Conservation (phyloP, 1,140 invertebrate species). For the Zaprionus capensis region DNA sequence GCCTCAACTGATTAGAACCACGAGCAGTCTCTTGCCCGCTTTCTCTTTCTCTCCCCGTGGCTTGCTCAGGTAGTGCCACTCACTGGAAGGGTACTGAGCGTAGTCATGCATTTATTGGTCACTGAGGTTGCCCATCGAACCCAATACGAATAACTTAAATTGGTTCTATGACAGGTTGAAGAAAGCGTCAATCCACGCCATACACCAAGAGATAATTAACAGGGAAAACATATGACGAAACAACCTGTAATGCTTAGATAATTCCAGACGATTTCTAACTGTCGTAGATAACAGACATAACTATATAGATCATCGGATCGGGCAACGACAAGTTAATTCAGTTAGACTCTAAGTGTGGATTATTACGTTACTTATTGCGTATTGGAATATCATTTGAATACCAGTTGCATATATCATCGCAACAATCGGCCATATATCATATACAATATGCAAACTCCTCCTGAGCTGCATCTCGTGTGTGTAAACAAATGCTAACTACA, state of each 20-base stretch:
- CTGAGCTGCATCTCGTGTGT: background rate
- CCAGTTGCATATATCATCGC: background rate
- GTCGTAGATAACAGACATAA: background rate
- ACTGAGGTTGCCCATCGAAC: background rate
- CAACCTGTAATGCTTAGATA: background rate
- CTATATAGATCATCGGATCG: background rate
- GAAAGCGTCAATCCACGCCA: background rate
- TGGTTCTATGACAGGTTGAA: slow-evolving; percentile 24
- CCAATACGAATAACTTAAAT: background rate
- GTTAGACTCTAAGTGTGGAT: background rate
- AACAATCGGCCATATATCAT: slow-evolving; percentile 1
- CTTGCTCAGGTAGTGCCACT: slow-evolving; percentile 48
- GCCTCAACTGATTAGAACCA: slow-evolving; percentile 61
- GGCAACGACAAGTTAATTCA: background rate
- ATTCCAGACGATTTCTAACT: background rate
- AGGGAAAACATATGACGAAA: background rate
- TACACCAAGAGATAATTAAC: background rate
- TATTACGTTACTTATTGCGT: background rate
- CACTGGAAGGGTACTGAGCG: slow-evolving; percentile 7
- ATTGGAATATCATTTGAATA: slow-evolving; percentile 4
- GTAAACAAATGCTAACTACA: slow-evolving; percentile 5
- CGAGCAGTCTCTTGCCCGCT: slow-evolving; percentile 35
- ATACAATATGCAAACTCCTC: background rate
- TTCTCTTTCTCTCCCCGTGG: slow-evolving; percentile 7
- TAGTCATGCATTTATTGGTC: slow-evolving; percentile 36